These are phyloP conservation scores for Druceiella hillmani DNA, from an alignment of 2,888 invertebrate species.

Conservation along the genomic window DNA sequence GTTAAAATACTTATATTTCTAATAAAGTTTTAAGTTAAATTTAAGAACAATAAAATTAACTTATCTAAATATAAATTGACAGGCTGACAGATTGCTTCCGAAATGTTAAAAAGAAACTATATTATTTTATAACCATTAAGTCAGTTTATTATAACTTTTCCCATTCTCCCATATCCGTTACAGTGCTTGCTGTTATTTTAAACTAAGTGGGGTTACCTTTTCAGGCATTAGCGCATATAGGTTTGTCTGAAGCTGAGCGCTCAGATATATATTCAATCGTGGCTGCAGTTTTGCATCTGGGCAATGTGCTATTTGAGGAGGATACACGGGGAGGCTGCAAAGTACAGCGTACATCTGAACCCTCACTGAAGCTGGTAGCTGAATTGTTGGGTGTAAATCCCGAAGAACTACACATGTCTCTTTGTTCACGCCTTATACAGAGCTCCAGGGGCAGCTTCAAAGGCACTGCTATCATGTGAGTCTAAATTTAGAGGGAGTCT, in stretches of 20 bases:
- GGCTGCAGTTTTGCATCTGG: constrained; percentile 90
- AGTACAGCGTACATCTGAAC: constrained; percentile 59
- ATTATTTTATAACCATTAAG: no score
- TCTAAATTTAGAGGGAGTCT: constrained; percentile 17
- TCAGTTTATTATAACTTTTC: no score
- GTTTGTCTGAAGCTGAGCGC: constrained; percentile 68
- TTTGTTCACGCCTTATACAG: constrained; percentile 93
- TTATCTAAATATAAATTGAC: no score
- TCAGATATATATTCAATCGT: constrained; percentile 81
- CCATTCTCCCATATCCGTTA: no score
- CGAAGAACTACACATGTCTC: constrained; percentile 74
- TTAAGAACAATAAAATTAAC: no score
- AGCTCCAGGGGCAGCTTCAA: constrained; percentile 89
- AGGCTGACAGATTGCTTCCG: no score
- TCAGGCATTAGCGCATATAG: constrained; percentile 71
- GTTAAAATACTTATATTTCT: no score
- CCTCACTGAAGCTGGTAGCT: constrained; percentile 62
- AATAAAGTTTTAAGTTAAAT: no score
- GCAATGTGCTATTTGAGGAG: constrained; percentile 94
- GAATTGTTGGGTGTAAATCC: constrained; percentile 71
- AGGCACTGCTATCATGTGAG: constrained; percentile 93
- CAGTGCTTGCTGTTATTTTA: no score
- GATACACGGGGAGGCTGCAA: constrained; percentile 78
- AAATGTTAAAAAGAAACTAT: no score
- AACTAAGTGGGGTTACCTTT: no score